Evolutionary conservation across 2,888 invertebrate species (phyloP).

Genomic region (Erebia ligea): DNA sequence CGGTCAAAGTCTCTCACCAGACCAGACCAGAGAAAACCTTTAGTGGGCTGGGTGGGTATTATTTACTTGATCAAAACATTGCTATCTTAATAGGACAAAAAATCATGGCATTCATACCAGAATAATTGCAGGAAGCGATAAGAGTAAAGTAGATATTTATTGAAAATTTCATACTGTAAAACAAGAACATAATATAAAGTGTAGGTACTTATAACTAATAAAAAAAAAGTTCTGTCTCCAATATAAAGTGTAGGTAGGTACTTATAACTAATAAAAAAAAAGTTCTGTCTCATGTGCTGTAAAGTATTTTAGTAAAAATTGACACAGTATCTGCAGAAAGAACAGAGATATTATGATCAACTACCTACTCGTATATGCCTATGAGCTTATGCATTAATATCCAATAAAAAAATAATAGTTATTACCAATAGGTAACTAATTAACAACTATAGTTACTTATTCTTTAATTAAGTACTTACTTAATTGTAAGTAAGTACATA

Average conservation of each 20-base stretch:
- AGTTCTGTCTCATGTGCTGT: background rate
- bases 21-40: no score
- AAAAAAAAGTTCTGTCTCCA: background rate
- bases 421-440: no score
- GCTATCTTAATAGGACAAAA: background rate
- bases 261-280: no score
- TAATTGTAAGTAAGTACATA: no score
- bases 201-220: no score
- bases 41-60: no score
- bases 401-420: no score
- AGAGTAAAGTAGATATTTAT: background rate
- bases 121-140: background rate
- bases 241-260: background rate
- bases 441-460: no score
- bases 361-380: no score
- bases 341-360: background rate
- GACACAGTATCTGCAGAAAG: background rate
- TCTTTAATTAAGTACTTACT: no score
- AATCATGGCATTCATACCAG: conserved; percentile 1
- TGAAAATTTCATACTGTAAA: background rate
- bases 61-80: background rate
- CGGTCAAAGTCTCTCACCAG: no score
- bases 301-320: conserved; percentile 12
- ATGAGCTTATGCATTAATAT: no score
- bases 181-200: background rate